phyloP scores from a whole-genome alignment of 2,888 invertebrate genomes.

The Leptinotarsa juncta region DNA sequence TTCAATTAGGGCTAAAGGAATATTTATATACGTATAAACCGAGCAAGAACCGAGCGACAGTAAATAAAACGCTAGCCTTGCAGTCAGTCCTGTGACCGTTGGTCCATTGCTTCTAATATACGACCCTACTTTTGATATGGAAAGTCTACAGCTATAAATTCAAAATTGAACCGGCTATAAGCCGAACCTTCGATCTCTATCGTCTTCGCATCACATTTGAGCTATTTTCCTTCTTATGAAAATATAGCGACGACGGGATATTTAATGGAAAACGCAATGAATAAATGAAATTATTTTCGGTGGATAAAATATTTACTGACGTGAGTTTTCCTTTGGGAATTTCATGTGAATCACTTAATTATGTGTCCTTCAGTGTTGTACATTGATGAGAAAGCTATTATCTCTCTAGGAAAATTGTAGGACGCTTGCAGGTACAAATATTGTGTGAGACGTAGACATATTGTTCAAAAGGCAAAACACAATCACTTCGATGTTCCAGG shows the following conservation, averaged over 20 bases:
- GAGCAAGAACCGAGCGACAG: constrained; percentile 30
- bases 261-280: constrained; percentile 32
- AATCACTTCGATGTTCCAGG: no score
- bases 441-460: no score
- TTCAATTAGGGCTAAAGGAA: constrained; percentile 41
- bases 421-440: no score
- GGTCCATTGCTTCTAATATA: constrained; percentile 58
- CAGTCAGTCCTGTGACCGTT: constrained; percentile 54
- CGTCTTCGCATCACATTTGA: constrained; percentile 46
- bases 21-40: constrained; percentile 35
- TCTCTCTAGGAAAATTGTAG: no score
- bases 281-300: constrained; percentile 8
- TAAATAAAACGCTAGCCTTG: constrained; percentile 44
- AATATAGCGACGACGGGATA: constrained; percentile 33
- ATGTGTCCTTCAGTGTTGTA: no score
- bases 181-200: constrained; percentile 58
- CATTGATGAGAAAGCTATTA: no score
- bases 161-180: constrained; percentile 60
- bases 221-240: constrained; percentile 33
- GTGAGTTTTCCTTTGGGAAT: constrained; percentile 10
- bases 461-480: no score
- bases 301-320: no score
- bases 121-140: constrained; percentile 57
- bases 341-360: background rate
- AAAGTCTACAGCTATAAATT: constrained; percentile 59